Conservation (phyloP, 2,797 vertebrate genomes). For the Tarsius wallacei region DNA sequence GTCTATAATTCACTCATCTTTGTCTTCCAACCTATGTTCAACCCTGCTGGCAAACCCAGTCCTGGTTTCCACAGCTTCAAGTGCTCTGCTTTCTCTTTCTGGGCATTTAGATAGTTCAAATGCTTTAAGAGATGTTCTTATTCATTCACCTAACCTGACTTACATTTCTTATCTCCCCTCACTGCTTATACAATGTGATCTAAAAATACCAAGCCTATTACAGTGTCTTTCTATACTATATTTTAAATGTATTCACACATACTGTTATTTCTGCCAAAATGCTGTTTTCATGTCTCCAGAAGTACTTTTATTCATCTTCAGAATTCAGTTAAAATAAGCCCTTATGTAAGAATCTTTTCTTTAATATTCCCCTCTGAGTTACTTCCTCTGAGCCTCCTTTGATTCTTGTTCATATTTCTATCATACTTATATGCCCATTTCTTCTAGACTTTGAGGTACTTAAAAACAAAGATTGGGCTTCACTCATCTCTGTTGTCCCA, state of each 20-base stretch:
- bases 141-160: background rate
- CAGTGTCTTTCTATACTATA: background rate
- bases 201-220: background rate
- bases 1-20: background rate
- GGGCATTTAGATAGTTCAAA: background rate
- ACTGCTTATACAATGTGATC: background rate
- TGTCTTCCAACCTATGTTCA: background rate
- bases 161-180: background rate
- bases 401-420: background rate
- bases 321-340: background rate
- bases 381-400: background rate
- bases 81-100: background rate
- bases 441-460: background rate
- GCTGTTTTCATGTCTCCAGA: background rate
- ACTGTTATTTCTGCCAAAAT: background rate
- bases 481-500: background rate
- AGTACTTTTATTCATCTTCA: background rate
- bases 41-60: background rate
- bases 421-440: background rate
- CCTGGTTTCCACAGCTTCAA: background rate
- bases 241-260: background rate
- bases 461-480: background rate
- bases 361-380: background rate
- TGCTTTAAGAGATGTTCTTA: background rate
- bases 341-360: background rate